phyloP scores from a whole-genome alignment of 2,797 vertebrate genomes.

The Eremophila alpestris region DNA sequence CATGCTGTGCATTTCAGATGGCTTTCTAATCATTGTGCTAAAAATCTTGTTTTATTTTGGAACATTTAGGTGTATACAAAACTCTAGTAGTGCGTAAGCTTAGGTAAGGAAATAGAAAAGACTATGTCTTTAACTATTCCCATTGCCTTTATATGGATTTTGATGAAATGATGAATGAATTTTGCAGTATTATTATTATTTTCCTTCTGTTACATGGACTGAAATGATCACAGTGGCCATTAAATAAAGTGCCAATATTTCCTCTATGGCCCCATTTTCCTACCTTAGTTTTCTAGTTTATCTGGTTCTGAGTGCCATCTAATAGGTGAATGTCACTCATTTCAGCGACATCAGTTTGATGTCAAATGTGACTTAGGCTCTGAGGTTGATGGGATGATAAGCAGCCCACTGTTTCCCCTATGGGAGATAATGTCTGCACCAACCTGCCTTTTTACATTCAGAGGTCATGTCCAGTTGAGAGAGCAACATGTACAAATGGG shows the following conservation, averaged over 20 bases:
- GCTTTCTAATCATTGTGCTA: background rate
- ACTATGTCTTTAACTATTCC: background rate
- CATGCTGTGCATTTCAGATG: background rate
- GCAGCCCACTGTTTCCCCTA: background rate
- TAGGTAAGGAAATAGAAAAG: background rate
- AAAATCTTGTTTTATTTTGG: background rate
- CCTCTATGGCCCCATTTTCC: background rate
- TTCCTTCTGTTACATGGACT: background rate
- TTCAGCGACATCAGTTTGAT: background rate
- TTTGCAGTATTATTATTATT: background rate
- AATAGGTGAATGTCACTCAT: constrained; percentile 20
- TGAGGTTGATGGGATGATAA: constrained; percentile 62
- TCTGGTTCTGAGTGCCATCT: background rate
- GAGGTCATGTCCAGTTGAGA: constrained; percentile 49
- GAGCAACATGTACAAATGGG: constrained; percentile 37
- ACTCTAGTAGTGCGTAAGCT: background rate
- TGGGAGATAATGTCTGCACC: constrained; percentile 25
- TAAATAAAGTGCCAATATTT: background rate
- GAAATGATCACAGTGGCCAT: background rate
- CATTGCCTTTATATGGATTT: background rate
- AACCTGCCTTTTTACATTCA: constrained; percentile 47
- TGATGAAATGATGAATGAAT: background rate
- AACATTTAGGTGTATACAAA: background rate
- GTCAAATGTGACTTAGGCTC: constrained; percentile 42
- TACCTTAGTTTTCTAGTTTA: background rate